Base-by-base conservation (phyloP, 2,888 invertebrate species). In the Drosophila tanythrix region DNA sequence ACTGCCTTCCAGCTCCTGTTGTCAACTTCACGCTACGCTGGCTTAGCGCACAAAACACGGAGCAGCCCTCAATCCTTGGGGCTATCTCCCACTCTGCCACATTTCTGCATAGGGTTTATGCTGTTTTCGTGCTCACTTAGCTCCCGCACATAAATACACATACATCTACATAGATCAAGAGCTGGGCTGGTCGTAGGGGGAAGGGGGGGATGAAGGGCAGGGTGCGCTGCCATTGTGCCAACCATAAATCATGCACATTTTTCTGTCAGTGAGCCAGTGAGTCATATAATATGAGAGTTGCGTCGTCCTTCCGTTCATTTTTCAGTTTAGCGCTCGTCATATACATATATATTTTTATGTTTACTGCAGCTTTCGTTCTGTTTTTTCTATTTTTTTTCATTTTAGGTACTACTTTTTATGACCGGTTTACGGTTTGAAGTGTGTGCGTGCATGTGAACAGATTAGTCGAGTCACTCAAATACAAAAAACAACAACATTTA, bases 221-320 rank as follows among this genome's bases (percentile, higher is more conserved):
- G 33, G 21, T 5, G n/a, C 4, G 27, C 55, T 59, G 68, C 88
- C 71, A 76, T 87, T 81, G 88, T 81, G 73, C 76, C 80, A 89
- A 57, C 88, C 89, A 88, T 88, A 88, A 88, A 88, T 88, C 88
- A 88, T 90, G 87, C 80, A 88, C 83, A 90, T 83, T 88, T 88
- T 83, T 82, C 82, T 79, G 88, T 89, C 82, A 88, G 80, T 83
- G 87, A 86, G 82, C 89, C 89, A 71, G 38, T 25, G 82, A 90
- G 86, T 80, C 87, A 86, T 86, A 90, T 86, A 88, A 89, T 79
- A 81, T 76, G 77, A 65, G 57, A 43, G 52, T 60, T 29, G 50
- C 59, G 31, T 33, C 65, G 27, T 40, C 36, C 58, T 50, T 62
- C 55, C 63, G 61, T 69, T 64, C 88, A 89, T 76, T 83, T 86